Base-by-base conservation (phyloP, 1,140 invertebrate genomes). In the Chrysomallon squamiferum region DNA sequence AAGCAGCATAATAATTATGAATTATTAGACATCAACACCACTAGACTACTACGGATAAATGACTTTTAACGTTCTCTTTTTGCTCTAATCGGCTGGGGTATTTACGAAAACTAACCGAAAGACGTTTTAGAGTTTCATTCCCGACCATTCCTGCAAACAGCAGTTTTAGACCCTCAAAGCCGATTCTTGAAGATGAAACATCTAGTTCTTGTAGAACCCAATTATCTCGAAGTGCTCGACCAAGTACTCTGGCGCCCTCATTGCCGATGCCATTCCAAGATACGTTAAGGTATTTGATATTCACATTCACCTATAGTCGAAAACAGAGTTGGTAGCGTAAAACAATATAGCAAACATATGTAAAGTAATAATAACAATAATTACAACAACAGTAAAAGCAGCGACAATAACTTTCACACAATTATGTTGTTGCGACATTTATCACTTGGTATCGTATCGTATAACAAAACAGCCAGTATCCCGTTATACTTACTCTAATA, bases 231-330 rank as follows among this genome's bases (percentile, higher is more conserved):
- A 65, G 32, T 7, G 49, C 70, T 2, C 43, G 25, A 7, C 70
- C 69, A 22, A 75, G 27, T 2, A 29, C 41, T 13, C 29, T 47
- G 3, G 67, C 69, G 5, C 67, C 68, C 29, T 58, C 22, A 18
- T 58, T 59, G 25, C 64, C 60, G 18, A 75, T 59, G n/a, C 65
- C 59, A 54, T 72, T 75, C 73, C 73, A 75, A 22, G 66, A 69
- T 11, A 75, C n/a, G 49, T 75, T 69, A 45, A 75, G 58, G 32
- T 59, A 25, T 45, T 68, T 65, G n/a, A 75, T 47, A 20, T 45
- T 57, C 9, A 50, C 43, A 56, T 75, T 75, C 0, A 32, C 52
- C 43, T 64, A 62, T 61, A 22, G 18, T 47, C n/a, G n/a, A n/a
- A n/a, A n/a, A n/a, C n/a, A n/a, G n/a, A n/a, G n/a, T 60, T 22